Conservation (phyloP, 2,113 vertebrate genomes). For the Cyanoramphus novaezelandiae region DNA sequence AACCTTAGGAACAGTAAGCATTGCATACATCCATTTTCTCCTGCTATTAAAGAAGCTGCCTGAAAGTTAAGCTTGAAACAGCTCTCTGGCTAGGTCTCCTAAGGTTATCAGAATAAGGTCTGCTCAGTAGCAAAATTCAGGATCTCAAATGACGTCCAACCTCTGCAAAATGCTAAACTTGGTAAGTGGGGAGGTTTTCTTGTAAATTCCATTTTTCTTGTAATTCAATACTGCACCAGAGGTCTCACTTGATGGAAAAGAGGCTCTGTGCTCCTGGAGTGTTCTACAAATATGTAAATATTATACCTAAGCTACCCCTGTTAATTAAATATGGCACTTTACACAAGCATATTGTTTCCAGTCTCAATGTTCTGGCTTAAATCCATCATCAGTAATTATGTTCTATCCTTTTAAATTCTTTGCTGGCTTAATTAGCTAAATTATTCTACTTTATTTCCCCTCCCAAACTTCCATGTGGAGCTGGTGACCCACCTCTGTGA, state of each 20-base stretch:
- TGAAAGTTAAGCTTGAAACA: not conserved
- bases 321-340: constrained; percentile 64
- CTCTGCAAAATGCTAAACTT: constrained; percentile 25
- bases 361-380: constrained; percentile 55
- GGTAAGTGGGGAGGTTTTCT: constrained; percentile 39
- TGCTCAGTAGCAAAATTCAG: not conserved
- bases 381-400: constrained; percentile 50
- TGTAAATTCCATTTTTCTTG: constrained; percentile 50
- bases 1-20: not conserved
- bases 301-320: constrained; percentile 42
- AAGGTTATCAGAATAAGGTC: not conserved
- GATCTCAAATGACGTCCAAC: not conserved
- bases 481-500: not conserved
- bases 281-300: constrained; percentile 66
- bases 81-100: not conserved
- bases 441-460: constrained; percentile 28
- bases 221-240: constrained; percentile 20
- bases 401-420: constrained; percentile 43
- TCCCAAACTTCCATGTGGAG: not conserved
- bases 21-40: not conserved
- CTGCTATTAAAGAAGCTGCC: not conserved
- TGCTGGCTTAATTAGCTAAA: constrained; percentile 6
- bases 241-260: constrained; percentile 45
- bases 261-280: constrained; percentile 40
- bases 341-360: constrained; percentile 52